Evolutionary conservation across 2,888 invertebrate species (phyloP).

Genomic region (Lepidocyrtoides sp.): DNA sequence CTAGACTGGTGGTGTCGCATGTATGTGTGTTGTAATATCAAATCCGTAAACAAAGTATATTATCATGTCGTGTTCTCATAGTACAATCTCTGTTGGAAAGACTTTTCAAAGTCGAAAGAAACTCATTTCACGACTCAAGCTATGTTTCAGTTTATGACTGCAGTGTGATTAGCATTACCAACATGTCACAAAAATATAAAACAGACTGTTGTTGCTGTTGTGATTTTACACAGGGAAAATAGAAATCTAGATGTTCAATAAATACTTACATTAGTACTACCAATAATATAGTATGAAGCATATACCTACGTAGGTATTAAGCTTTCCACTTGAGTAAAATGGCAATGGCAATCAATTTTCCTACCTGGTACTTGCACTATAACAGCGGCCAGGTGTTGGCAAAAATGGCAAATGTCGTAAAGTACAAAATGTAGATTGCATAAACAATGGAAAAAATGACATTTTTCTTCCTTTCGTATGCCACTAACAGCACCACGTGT

Average conservation of each 20-base stretch:
- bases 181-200: background rate
- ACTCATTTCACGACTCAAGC: conserved; percentile 36
- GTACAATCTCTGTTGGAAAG: background rate
- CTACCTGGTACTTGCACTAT: conserved; percentile 30
- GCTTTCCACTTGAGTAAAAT: too few relatives aligned
- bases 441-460: conserved; percentile 54
- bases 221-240: background rate
- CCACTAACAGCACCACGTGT: background rate
- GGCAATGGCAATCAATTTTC: conserved; percentile 46
- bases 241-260: too few relatives aligned
- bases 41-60: background rate
- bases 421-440: conserved; percentile 59
- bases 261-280: too few relatives aligned
- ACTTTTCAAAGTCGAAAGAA: conserved; percentile 7
- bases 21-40: too few relatives aligned
- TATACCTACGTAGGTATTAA: too few relatives aligned
- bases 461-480: background rate
- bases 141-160: conserved; percentile 55
- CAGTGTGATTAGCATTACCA: conserved; percentile 49
- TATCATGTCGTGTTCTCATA: background rate
- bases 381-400: conserved; percentile 59
- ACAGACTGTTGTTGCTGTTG: background rate
- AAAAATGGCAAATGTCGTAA: conserved; percentile 40
- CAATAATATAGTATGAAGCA: too few relatives aligned
- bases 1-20: too few relatives aligned